Conservation (phyloP, 2,113 vertebrate genomes). For the Paramormyrops kingsleyae region DNA sequence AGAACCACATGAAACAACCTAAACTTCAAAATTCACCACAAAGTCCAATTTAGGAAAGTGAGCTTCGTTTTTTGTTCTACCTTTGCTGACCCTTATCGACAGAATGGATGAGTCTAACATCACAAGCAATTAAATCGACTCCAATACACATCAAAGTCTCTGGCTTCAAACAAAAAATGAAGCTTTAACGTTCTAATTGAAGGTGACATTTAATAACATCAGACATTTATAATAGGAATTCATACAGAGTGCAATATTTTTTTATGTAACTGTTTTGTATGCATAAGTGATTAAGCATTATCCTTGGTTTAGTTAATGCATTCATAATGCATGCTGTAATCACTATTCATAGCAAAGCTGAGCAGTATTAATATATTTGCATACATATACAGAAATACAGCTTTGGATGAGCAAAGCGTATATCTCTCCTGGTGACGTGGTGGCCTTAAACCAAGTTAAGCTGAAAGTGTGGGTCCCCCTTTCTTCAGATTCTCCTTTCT, state of each 20-base stretch:
- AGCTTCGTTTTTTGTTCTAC: background rate
- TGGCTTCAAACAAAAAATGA: background rate
- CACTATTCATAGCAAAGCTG: background rate
- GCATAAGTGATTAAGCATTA: background rate
- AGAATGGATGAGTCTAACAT: background rate
- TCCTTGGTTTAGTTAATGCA: background rate
- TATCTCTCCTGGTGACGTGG: background rate
- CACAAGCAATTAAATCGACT: background rate
- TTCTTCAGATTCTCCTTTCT: background rate
- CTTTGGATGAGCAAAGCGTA: background rate
- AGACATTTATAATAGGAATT: background rate
- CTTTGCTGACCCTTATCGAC: background rate
- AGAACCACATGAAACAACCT: background rate
- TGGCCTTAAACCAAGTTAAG: background rate
- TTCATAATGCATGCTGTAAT: background rate
- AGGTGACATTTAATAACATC: background rate
- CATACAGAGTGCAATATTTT: background rate
- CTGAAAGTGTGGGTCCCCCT: background rate
- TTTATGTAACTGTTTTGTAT: background rate
- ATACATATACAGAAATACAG: background rate
- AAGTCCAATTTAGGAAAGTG: background rate
- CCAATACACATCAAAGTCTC: background rate
- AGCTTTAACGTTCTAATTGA: background rate
- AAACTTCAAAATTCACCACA: background rate
- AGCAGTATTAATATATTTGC: background rate